phyloP scores from a whole-genome alignment of 1,140 invertebrate species.

The Hypsibius dujardini region DNA sequence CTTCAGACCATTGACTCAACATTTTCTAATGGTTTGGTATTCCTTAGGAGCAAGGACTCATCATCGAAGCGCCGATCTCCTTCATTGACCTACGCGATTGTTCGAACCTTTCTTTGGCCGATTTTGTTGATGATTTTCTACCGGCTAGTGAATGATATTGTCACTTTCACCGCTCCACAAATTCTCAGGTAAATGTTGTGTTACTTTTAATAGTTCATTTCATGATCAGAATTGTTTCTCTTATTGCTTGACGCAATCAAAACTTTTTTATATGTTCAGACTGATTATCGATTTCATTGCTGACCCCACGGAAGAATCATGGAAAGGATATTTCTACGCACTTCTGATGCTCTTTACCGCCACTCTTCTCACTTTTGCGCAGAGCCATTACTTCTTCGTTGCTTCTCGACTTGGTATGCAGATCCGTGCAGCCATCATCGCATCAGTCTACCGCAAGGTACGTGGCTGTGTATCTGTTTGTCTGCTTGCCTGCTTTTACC shows the following conservation, averaged over 20 bases:
- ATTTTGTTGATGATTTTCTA: not conserved
- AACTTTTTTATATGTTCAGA: slow-evolving; percentile 15
- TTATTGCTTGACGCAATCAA: not conserved
- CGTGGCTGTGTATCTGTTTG: too few relatives aligned
- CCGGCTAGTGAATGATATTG: not conserved
- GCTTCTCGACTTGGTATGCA: slow-evolving; percentile 79
- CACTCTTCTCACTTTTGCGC: slow-evolving; percentile 63
- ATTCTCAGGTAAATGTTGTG: slow-evolving; percentile 3
- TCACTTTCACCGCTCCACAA: slow-evolving; percentile 4
- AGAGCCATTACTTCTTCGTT: slow-evolving; percentile 70
- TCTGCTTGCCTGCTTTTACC: too few relatives aligned
- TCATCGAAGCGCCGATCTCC: too few relatives aligned
- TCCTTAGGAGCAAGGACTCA: too few relatives aligned
- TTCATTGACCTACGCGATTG: not conserved
- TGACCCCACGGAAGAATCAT: slow-evolving; percentile 38
- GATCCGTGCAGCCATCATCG: slow-evolving; percentile 72
- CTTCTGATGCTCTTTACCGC: slow-evolving; percentile 52
- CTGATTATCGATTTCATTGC: not conserved
- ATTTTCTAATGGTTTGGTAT: too few relatives aligned
- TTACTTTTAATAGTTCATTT: too few relatives aligned
- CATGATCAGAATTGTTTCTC: not conserved
- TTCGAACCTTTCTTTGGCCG: not conserved
- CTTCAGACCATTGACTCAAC: too few relatives aligned
- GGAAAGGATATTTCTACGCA: slow-evolving; percentile 42
- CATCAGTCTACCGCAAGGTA: slow-evolving; percentile 79